Base-by-base conservation (phyloP, 2,888 invertebrate genomes). In the Exephanes ischioxanthus region DNA sequence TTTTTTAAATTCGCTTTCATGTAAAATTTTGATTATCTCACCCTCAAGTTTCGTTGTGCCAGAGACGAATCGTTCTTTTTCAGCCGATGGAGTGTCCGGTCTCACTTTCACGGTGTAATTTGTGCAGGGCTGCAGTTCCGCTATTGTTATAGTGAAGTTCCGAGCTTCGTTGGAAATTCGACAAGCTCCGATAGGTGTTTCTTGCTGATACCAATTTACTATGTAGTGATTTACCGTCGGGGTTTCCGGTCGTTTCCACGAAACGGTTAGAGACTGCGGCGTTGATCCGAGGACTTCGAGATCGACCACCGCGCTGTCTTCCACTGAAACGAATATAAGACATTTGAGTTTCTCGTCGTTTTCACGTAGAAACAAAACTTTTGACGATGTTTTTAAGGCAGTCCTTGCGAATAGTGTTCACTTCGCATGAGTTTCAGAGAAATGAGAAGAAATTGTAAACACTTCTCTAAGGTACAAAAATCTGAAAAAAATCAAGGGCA, bases 181-280 rank as follows among this genome's bases (percentile, higher is more conserved):
- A 53, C 86, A 86, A 1, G 41, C 7, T 11, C 37, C 58, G 6
- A 70, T 9, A 2, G 33, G 26, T 30, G 5, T 19, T 30, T 61
- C 67, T 4, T 55, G 19, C 30, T 51, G 58, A 5, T n/a, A 33
- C 88, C 88, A 88, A 70, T 83, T 67, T 0, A 88, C 78, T 1
- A 78, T 33, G 55, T 87, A 86, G 41, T 63, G 70, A n/a, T 78
- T 58, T n/a, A 80, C 72, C 6, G 37, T 1, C 7, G 11, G 41
- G 9, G 9, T 75, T 9, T 79, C 76, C 37, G 85, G 84, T 14
- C 71, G 70, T 41, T 80, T 79, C 88, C 88, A 88, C 6, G 76
- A 75, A 26, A 87, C 78, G 5, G 80, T 80, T 11, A 88, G n/a
- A 0, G 84, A 63, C 14, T 85, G 45, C 30, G 86, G 79, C 41